Base-by-base conservation (phyloP, 2,113 vertebrate species). In the Rhinichthys klamathensis region DNA sequence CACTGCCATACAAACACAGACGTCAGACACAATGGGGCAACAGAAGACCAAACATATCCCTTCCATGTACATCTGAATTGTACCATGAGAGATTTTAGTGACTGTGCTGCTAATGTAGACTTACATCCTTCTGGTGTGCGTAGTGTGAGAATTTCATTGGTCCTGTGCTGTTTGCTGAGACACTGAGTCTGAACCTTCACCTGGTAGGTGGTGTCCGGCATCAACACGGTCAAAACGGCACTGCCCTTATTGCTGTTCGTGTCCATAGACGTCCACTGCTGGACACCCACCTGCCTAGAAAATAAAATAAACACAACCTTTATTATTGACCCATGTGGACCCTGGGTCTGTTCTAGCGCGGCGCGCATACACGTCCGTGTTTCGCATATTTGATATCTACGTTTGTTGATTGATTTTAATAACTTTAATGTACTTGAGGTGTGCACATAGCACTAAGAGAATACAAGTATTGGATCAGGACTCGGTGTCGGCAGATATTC, bases 181-280 rank as follows among this genome's bases (percentile, higher is more conserved):
- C 98, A 99, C 88, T 98, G 97, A 4, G 97, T 97, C 87, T 98
- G 97, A 16, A 99, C 97, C 77, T 99, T 99, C 54, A 97, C 96
- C 38, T 98, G 97, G 80, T 99, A 99, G 0, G 95, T 98, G 87
- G 96, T 96, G 88, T 98, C 98, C 0, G 98, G 98, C 81, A 96
- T 95, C 80, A 99, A 91, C 21, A 99, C 95, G 0, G 93, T 97
- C 88, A 99, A 89, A 0, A 95, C 89, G 0, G 93, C 93, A 91
- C 93, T 97, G 61, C 96, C 96, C 91, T 99, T 99, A 90, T 96
- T 99, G 93, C 97, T 99, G 91, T 99, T 96, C 0, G 97, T 98
- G 88, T 99, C 98, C 92, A 99, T 88, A 0, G 84, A 84, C 85
- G 95, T 97, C 98, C 97, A 99, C 15, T 95, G 85, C 90, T 96